These are phyloP conservation scores for Pseudococcus jackbeardsleyi DNA, from an alignment of 2,888 invertebrate species.

Conservation along the genomic window DNA sequence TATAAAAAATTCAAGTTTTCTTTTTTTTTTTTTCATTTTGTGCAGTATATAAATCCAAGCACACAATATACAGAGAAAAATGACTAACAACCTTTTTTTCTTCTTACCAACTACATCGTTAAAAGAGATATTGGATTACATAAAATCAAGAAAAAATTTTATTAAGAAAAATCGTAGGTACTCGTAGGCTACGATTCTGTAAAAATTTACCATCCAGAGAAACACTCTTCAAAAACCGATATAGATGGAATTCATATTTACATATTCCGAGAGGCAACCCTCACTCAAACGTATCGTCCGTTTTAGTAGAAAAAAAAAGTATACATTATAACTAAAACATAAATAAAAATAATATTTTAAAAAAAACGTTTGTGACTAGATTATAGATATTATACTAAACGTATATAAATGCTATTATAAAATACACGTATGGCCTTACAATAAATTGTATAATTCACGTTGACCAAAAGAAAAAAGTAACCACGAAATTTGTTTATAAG, in stretches of 20 bases:
- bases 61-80: conserved; percentile 50
- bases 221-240: neutral
- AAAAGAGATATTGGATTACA: conserved; percentile 3
- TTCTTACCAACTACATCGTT: conserved; percentile 18
- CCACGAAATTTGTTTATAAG: neutral
- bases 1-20: conserved; percentile 37
- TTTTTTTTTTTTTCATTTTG: conserved; percentile 43
- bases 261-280: conserved; percentile 17
- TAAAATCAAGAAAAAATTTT: neutral
- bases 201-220: neutral
- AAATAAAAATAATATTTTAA: conserved; percentile 43
- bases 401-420: conserved; percentile 52
- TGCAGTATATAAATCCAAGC: conserved; percentile 39
- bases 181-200: neutral
- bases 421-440: conserved; percentile 47
- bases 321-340: conserved; percentile 50
- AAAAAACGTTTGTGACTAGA: conserved; percentile 54
- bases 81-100: conserved; percentile 47
- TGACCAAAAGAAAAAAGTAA: conserved; percentile 14
- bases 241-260: conserved; percentile 23
- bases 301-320: conserved; percentile 47
- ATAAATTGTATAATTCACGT: conserved; percentile 19
- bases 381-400: conserved; percentile 38
- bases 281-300: conserved; percentile 29
- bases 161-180: neutral